Conservation (phyloP, 2,797 vertebrate species). For the Microctenopoma lineatum region DNA sequence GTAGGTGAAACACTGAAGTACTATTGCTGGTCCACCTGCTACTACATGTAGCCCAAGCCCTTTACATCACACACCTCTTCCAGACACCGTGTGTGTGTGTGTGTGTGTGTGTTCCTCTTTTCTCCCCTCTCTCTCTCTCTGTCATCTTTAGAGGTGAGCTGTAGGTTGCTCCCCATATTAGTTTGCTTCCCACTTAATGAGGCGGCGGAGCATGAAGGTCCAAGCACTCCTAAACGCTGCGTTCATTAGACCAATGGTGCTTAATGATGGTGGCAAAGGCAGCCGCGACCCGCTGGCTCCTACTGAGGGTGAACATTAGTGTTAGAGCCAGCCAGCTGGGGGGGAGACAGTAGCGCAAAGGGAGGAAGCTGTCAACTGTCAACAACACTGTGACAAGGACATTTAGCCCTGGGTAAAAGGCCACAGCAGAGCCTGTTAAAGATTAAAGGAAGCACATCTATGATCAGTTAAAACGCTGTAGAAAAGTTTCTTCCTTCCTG, state of each 20-base stretch:
- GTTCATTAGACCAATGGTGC: conserved; percentile 86
- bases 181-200: conserved; percentile 87
- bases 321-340: conserved; percentile 75
- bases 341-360: conserved; percentile 36
- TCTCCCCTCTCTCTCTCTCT: neutral
- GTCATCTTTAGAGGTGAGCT: conserved; percentile 83
- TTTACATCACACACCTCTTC: conserved; percentile 34
- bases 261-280: conserved; percentile 85
- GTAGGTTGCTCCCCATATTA: conserved; percentile 85
- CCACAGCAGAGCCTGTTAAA: conserved; percentile 34
- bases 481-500: no score
- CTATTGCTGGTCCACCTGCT: no score
- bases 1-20: no score
- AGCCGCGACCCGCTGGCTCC: conserved; percentile 77
- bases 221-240: conserved; percentile 84
- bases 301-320: conserved; percentile 78
- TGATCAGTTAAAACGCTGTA: neutral
- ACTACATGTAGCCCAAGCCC: neutral
- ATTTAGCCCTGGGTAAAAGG: conserved; percentile 56
- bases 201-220: conserved; percentile 86
- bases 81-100: conserved; percentile 29
- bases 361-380: conserved; percentile 61
- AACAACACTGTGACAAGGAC: conserved; percentile 78
- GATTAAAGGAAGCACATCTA: neutral
- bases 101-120: neutral